Percentiles rank a stretch among this genome's conserved stretches.
These are phyloP conservation scores for Drosophila vallismaia DNA, from an alignment of 2,888 invertebrate genomes.

Conservation along the genomic window DNA sequence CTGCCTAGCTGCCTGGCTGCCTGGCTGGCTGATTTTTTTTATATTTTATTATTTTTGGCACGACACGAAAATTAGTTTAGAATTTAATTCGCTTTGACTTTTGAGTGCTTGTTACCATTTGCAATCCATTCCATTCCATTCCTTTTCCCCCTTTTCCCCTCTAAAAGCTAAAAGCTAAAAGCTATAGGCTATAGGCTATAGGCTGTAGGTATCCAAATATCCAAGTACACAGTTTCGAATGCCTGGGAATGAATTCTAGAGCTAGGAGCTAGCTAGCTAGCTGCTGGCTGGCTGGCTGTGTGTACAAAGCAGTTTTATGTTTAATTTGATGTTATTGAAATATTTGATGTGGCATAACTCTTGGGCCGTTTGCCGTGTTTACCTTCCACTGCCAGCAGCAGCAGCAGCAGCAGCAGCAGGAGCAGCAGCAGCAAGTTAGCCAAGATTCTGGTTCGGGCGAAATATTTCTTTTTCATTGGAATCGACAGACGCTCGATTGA, in stretches of 20 bases:
- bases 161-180: too few species aligned
- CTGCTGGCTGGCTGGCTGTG: too few species aligned
- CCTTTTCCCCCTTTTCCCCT: background rate
- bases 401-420: too few species aligned
- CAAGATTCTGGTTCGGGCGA: background rate
- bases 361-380: slow-evolving; percentile 13
- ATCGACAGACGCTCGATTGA: slow-evolving; percentile 35
- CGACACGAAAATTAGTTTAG: slow-evolving; percentile 78
- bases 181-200: too few species aligned
- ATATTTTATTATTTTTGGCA: slow-evolving; percentile 76
- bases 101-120: slow-evolving; percentile 77
- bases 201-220: too few species aligned
- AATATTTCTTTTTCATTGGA: slow-evolving; percentile 21
- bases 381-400: background rate
- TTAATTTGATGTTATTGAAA: slow-evolving; percentile 60
- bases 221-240: too few species aligned
- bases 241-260: too few species aligned
- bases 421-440: background rate
- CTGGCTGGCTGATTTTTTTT: background rate
- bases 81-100: slow-evolving; percentile 77
- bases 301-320: slow-evolving; percentile 43
- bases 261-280: too few species aligned
- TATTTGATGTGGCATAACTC: slow-evolving; percentile 49
- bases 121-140: slow-evolving; percentile 38
- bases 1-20: too few species aligned